Base-by-base conservation (phyloP, 1,140 invertebrate species). In the Coelopa frigida region DNA sequence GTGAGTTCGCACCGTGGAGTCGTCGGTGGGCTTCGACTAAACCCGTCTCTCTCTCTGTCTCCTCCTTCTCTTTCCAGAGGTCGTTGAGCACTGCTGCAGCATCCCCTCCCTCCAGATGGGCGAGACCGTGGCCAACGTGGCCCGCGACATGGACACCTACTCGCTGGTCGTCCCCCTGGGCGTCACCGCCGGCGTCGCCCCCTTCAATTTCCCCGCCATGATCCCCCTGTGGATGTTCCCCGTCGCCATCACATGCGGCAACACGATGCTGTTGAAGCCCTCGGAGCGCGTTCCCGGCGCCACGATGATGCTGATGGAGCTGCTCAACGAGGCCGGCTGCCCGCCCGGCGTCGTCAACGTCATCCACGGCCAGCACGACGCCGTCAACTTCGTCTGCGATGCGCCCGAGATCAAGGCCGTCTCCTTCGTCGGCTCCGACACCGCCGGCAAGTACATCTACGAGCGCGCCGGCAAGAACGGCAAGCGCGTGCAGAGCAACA, bases 251-350 rank as follows among this genome's bases (percentile, higher is more conserved):
- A 14, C 93, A 85, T 78, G 99, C 80, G 27, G 99, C 81, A 6
- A 99, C 83, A 44, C 95, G 95, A 70, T 99, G 97, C 71, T 99
- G 99, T 90, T 98, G 94, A 68, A 99, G 98, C 37, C 89, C 90
- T 72, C 99, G 96, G 84, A 37, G 91, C 93, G 55, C 90, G 75
- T 55, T 89, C 83, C 97, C 21, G n/a, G n/a, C n/a, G n/a, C n/a
- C n/a, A 29, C 27, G 27, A 29, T 29, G 27, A 29, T 29, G 27
- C 27, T 29, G 27, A 29, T 54, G 89, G 89, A 4, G 91, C 90
- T 67, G 96, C 78, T 70, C 98, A 91, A 72, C 95, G 98, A 56
- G 99, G 91, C 66, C 98, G 99, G 72, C 95, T 91, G 3, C 99
- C 96, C 24, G 93, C 71, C 48, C 93, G 84, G 59, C 94, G 91